Evolutionary conservation across 1,140 invertebrate species (phyloP), one percentile per base, ranked within the genome.

Genomic region (Agrypnia vestita): DNA sequence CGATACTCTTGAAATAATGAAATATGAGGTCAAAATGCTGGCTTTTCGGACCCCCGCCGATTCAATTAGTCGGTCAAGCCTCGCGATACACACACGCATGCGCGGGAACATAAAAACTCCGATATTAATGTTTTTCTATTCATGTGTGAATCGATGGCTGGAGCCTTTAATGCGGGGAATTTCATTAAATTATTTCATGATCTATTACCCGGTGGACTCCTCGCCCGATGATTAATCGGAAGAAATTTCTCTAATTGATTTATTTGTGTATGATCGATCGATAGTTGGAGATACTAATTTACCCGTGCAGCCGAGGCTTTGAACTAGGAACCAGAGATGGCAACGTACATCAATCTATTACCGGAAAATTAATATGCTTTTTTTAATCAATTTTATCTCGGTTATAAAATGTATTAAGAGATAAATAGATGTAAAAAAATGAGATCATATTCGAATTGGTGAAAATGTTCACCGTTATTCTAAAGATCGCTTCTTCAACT

Each of bases 21-120:
- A 71, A 71, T 49, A 51, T 71, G 67, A 25, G 67, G 67, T 71
- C 67, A 71, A 71, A 71, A 71, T 15, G 49, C 49, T 49, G 67
- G 67, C 46, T 71, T 47, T 71, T 19, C 43, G 19, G 46, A 15
- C 67, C 67, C 67, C 67, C 67, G 67, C 49, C 7, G 67, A 71
- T 71, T 71, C 67, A 71, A 71, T 71, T 71, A 71, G 67, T 51
- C 17, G 67, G 67, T 10, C 47, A 10, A n/a, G 46, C 12, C 46
- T 15, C 21, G 15, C 21, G 17, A 71, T 51, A 49, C 67, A 71
- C 64, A 49, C 64, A 49, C 64, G 0, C 4, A 35, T 55, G 53
- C 12, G 61, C 25, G 25, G 25, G 25, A 49, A 49, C 15, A 49
- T 17, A 49, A 3, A 69, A 69, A 49, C 15, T 17, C 43, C 10